A percentile compares a stretch with the other conserved stretches of the same genome.
These are phyloP conservation scores for Regulus satrapa DNA, from an alignment of 2,113 vertebrate species.

Conservation along the genomic window DNA sequence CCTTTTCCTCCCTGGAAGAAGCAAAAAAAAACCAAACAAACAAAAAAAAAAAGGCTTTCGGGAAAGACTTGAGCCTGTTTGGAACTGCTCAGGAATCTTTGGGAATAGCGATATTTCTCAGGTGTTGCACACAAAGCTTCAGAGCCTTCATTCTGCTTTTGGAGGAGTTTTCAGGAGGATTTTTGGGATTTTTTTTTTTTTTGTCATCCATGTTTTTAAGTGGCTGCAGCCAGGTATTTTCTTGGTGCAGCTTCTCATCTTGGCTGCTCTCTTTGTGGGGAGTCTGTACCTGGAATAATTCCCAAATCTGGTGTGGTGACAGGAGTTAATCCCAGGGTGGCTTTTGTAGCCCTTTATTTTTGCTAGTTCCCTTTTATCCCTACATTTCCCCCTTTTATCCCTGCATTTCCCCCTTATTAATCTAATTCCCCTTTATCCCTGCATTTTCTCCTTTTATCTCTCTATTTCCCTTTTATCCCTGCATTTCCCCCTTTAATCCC, in stretches of 20 bases:
- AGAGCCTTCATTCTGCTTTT: background rate
- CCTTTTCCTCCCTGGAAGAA: background rate
- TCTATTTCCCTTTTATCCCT: too few species aligned
- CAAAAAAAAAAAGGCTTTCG: background rate
- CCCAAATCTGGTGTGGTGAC: background rate
- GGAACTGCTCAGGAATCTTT: background rate
- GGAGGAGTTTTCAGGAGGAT: background rate
- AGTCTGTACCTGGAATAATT: background rate
- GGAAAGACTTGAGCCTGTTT: background rate
- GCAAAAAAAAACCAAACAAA: too few species aligned
- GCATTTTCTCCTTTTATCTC: background rate
- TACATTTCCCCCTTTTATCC: too few species aligned
- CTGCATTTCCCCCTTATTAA: accelerated
- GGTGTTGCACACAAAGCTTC: background rate
- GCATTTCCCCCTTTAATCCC: accelerated
- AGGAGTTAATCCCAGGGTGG: background rate
- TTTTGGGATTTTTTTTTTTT: background rate
- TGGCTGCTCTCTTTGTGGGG: background rate
- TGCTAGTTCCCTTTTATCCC: background rate
- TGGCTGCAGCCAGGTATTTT: background rate
- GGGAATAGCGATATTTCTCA: background rate
- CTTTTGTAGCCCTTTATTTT: too few species aligned
- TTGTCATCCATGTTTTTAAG: background rate
- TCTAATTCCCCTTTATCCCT: too few species aligned
- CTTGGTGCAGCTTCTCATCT: background rate